Evolutionary conservation across 2,797 vertebrate species (phyloP).

Genomic region (Poliocrania exsul): DNA sequence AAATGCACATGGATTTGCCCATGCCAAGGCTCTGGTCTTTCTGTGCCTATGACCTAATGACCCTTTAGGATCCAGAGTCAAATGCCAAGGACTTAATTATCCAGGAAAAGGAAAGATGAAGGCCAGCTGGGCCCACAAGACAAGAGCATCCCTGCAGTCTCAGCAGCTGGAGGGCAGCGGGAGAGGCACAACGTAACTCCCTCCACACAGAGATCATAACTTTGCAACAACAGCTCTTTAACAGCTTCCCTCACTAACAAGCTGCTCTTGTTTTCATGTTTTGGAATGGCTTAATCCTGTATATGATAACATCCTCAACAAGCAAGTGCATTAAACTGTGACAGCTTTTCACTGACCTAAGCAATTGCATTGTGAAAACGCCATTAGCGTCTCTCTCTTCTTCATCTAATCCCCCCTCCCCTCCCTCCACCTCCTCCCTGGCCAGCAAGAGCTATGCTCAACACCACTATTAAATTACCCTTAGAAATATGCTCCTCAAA

Average conservation of each 20-base stretch:
- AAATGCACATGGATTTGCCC: rapidly evolving
- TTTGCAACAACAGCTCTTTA: slow-evolving; percentile 63
- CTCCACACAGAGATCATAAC: slow-evolving; percentile 51
- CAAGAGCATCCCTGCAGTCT: background rate
- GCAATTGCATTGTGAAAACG: slow-evolving; percentile 75
- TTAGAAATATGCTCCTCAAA: slow-evolving; percentile 75
- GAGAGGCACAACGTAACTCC: background rate
- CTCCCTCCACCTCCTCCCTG: background rate
- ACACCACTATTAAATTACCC: slow-evolving; percentile 79
- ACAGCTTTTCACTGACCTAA: slow-evolving; percentile 80
- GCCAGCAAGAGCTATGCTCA: slow-evolving; percentile 56
- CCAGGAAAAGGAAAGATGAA: background rate
- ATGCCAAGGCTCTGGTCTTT: rapidly evolving
- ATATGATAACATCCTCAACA: slow-evolving; percentile 69
- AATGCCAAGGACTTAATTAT: background rate
- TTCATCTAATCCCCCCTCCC: slow-evolving; percentile 16
- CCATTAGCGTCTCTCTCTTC: slow-evolving; percentile 67
- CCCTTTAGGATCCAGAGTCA: background rate
- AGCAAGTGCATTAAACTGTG: slow-evolving; percentile 74
- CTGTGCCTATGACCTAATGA: rapidly evolving
- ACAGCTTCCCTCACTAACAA: slow-evolving; percentile 68
- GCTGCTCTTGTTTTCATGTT: slow-evolving; percentile 71
- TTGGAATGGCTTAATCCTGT: slow-evolving; percentile 72
- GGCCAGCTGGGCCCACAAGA: background rate
- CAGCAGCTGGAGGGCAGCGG: background rate